A percentile compares a stretch with the other conserved stretches of the same genome.
phyloP scores from a whole-genome alignment of 2,797 vertebrate species.

The Thunnus albacares region DNA sequence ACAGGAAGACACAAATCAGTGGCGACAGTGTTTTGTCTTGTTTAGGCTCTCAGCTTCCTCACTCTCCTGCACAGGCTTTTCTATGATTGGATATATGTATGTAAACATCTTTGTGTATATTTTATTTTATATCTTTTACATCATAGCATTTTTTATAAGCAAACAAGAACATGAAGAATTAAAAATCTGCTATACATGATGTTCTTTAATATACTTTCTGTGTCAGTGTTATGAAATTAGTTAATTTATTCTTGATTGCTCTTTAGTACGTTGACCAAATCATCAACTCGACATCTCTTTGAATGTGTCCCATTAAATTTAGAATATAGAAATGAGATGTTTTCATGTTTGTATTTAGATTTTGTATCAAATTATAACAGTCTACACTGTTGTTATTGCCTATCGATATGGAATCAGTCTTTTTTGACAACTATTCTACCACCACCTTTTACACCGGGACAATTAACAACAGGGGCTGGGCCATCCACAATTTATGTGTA shows the following conservation, averaged over 20 bases:
- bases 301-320: neutral
- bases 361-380: neutral
- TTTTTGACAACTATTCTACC: neutral
- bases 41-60: conserved; percentile 11
- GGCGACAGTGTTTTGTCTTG: conserved; percentile 5
- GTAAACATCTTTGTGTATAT: neutral
- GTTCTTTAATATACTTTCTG: neutral
- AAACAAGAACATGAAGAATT: neutral
- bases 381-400: neutral
- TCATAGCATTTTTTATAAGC: neutral
- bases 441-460: conserved; percentile 64
- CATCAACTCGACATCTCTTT: neutral
- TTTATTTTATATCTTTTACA: neutral
- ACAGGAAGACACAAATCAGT: conserved; percentile 43
- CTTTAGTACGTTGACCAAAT: neutral
- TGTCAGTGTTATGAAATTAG: neutral
- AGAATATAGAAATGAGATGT: neutral
- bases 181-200: neutral
- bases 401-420: neutral
- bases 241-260: neutral
- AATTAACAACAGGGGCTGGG: neutral
- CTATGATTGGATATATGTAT: neutral
- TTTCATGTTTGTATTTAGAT: neutral
- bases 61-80: neutral
- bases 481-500: neutral